Evolutionary conservation across 2,888 invertebrate genomes (phyloP), one percentile per base, ranked within the genome.

Genomic region (Campaea margaritaria): DNA sequence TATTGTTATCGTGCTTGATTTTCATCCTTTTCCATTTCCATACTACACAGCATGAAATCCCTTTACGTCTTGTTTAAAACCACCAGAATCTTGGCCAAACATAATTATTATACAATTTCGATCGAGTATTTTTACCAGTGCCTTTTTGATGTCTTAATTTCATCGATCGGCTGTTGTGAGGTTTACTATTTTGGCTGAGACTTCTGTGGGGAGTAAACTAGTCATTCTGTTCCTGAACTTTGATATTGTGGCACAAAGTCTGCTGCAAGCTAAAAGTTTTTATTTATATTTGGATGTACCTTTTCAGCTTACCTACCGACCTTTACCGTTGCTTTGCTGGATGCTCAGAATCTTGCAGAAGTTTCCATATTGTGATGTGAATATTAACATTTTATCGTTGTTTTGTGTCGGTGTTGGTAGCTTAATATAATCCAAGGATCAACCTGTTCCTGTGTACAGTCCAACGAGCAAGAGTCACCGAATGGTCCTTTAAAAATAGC

Each of bases 271-370:
- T 48, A 53, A 55, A 62, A 45, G 4, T n/a, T 46, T 60, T 62
- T 58, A 42, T 62, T 64, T 62, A 59, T 64, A 51, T 53, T 7
- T 66, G 50, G 44, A 63, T 67, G 66, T 69, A 64, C 54, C 66
- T 64, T 66, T 70, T 65, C 65, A 64, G 70, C 70, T 70, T 64
- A 55, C 55, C 60, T 64, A 55, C 55, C 60, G 46, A 60, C 53
- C 45, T 54, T 56, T 53, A 59, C 49, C 52, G 59, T 60, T 58
- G 59, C 63, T 67, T 64, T 67, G 63, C 57, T 65, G 59, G 63
- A 65, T 65, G 64, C 60, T 58, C 54, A 52, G 54, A 54, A 55
- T 65, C 50, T 54, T 47, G 39, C 34, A 34, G 44, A 54, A 45
- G 38, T 47, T 44, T 45, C 48, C 46, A 12, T 43, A 41, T 51